Base-by-base conservation (phyloP, 2,797 vertebrate species). In the Sandelia bainsii region DNA sequence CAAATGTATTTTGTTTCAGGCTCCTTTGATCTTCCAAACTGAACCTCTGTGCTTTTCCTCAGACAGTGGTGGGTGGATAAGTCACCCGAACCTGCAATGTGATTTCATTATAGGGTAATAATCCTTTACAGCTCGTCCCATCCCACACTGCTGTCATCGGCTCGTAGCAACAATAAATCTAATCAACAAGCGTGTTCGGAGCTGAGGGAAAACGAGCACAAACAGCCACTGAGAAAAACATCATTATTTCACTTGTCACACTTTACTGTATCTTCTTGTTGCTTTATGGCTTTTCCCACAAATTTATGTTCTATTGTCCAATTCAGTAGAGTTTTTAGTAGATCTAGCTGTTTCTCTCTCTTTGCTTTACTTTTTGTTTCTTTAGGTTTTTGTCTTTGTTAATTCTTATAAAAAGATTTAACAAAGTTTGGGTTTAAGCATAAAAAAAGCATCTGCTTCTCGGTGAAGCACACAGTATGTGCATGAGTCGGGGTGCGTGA, bases 51-150 rank as follows among this genome's bases (percentile, higher is more conserved):
- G 62, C 17, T 44, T 50, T 32, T 8, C 63, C 46, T 53, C 52
- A 34, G 58, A 37, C 27, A 1, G 46, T 58, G 61, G 75, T 75
- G 70, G 76, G 79, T 22, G 83, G 74, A 67, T 79, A 81, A 83
- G 63, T 84, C 78, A 79, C 75, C 71, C 51, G 37, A 69, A 82
- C 71, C 81, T 44, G 66, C 22, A 68, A 78, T 80, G 71, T 71
- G 79, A 86, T 86, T 82, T 86, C 79, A 86, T 84, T 83, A 77
- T 48, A 42, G 72, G 22, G 29, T 71, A 69, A 83, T 88, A 85
- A 88, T 77, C 84, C 84, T 85, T 84, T 83, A 83, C 73, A 44
- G 67, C 82, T 59, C 29, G 25, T 72, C 72, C 72, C 17, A 22
- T 61, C 77, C 66, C 72, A 61, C 81, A 34, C 69, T 1, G 66